These are phyloP conservation scores for Karalla daura DNA, from an alignment of 2,797 vertebrate genomes.

Conservation along the genomic window DNA sequence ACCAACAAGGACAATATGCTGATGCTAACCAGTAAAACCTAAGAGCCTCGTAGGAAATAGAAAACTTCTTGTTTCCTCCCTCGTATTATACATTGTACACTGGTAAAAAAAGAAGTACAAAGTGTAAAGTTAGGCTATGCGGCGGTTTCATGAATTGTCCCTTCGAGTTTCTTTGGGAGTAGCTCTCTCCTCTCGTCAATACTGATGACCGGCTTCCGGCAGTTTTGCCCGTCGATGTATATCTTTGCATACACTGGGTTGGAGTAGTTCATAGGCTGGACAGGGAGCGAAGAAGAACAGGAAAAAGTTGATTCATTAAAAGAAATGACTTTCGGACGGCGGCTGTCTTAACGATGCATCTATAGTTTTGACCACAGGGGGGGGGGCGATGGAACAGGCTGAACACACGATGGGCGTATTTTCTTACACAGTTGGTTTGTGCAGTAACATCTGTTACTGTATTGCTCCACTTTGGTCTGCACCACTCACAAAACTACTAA, in stretches of 20 bases:
- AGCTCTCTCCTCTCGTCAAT: constrained; percentile 99
- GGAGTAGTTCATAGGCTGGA: constrained; percentile 96
- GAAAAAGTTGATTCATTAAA: not conserved
- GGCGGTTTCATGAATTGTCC: constrained; percentile 98
- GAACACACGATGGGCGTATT: not conserved
- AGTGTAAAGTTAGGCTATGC: constrained; percentile 96
- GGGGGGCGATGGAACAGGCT: not conserved
- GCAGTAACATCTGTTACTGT: no score
- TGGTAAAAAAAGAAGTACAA: constrained; percentile 86
- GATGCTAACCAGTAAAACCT: constrained; percentile 89
- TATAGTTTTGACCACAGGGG: not conserved
- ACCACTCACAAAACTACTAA: no score
- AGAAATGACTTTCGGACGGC: not conserved
- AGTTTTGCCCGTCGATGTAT: constrained; percentile 96
- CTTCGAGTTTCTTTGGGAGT: constrained; percentile 99
- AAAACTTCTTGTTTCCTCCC: constrained; percentile 87
- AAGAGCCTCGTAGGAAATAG: constrained; percentile 95
- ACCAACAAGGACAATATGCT: constrained; percentile 91
- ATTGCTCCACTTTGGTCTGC: no score
- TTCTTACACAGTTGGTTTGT: not conserved
- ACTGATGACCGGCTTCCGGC: constrained; percentile 97
- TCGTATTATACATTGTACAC: constrained; percentile 88
- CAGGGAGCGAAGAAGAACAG: constrained; percentile 17
- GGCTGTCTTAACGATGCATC: constrained; percentile 31
- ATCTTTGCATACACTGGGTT: constrained; percentile 99